Evolutionary conservation across 2,888 invertebrate species (phyloP).

Genomic region (Polydrusus pterygomalis): DNA sequence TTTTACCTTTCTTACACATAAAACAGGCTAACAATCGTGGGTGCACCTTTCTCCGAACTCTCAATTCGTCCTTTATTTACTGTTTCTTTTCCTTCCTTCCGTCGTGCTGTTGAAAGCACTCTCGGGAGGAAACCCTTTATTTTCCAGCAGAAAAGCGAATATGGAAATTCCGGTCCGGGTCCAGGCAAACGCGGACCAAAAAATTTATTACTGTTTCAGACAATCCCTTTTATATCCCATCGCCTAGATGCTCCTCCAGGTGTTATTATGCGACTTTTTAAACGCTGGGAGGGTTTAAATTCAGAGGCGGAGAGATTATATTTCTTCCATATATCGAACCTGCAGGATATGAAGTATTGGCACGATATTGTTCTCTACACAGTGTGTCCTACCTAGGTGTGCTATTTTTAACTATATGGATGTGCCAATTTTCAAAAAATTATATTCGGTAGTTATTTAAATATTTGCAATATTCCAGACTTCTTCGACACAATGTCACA

Average conservation of each 20-base stretch:
- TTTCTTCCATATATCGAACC: no score
- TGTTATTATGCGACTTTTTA: conserved; percentile 29
- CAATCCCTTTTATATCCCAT: conserved; percentile 46
- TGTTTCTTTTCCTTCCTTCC: conserved; percentile 34
- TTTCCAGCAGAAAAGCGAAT: conserved; percentile 39
- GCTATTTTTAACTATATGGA: no score
- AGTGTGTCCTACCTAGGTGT: no score
- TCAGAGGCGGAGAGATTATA: conserved; percentile 9
- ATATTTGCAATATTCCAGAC: no score
- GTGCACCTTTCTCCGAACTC: conserved; percentile 8
- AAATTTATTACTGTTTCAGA: conserved; percentile 45
- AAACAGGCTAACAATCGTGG: neutral
- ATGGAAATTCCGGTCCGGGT: conserved; percentile 44
- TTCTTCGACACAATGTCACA: no score
- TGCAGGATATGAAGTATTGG: no score
- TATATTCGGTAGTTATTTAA: no score
- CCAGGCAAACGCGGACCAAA: conserved; percentile 20
- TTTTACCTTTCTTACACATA: neutral
- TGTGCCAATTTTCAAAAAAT: no score
- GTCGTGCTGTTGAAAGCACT: conserved; percentile 38
- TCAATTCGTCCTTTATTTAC: conserved; percentile 40
- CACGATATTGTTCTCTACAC: no score
- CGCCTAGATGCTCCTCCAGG: conserved; percentile 26
- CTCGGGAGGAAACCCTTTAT: conserved; percentile 43
- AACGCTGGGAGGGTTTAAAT: conserved; percentile 11